Evolutionary conservation across 1,140 invertebrate genomes (phyloP).

Genomic region (Lasioglossum albipes): DNA sequence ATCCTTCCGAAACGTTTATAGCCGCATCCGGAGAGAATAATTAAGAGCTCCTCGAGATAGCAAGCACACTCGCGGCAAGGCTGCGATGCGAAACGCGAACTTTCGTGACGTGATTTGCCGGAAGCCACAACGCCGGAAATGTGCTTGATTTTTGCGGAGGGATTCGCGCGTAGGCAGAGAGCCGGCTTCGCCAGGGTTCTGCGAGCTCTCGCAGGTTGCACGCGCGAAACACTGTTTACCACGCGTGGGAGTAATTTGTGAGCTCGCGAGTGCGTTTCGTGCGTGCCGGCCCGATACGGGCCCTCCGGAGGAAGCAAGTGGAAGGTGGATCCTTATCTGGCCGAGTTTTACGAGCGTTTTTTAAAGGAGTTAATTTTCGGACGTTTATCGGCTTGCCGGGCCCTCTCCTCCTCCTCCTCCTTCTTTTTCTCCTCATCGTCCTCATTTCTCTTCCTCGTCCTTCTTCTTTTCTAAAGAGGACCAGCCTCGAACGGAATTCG

Average conservation of each 20-base stretch:
- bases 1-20: neutral
- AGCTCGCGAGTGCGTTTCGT: constrained; percentile 53
- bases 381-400: constrained; percentile 48
- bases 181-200: neutral
- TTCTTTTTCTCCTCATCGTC: no score
- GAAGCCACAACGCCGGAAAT: neutral
- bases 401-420: neutral
- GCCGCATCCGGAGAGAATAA: neutral
- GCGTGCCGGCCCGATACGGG: constrained; percentile 46
- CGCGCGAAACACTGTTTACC: constrained; percentile 41
- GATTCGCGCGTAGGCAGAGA: constrained; percentile 23
- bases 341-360: constrained; percentile 67
- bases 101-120: constrained; percentile 26
- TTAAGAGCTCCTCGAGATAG: neutral
- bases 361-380: constrained; percentile 67
- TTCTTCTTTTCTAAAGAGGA: neutral
- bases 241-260: constrained; percentile 62
- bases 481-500: neutral
- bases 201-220: constrained; percentile 32
- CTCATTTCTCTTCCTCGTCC: no score
- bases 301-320: constrained; percentile 39
- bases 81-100: neutral
- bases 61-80: neutral
- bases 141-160: constrained; percentile 10
- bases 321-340: constrained; percentile 64